Percentiles rank a stretch among this genome's conserved stretches.
Conservation (phyloP, 92 coral and sea anemone species). For the Virgularia gustaviana region DNA sequence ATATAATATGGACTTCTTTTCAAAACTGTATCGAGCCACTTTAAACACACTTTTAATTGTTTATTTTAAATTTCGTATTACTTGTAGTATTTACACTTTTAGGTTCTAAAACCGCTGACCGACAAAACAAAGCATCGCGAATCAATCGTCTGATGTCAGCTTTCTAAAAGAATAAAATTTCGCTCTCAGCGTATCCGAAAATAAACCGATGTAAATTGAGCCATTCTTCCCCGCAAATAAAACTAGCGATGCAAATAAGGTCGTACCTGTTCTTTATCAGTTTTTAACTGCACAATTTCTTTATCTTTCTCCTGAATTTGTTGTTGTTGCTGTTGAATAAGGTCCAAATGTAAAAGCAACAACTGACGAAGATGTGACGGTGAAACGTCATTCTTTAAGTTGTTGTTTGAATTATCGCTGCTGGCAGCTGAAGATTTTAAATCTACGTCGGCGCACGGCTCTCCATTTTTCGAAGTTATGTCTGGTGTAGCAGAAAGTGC, state of each 20-base stretch:
- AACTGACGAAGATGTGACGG: conserved; percentile 87
- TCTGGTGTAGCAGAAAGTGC: conserved; percentile 27
- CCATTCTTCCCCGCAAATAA: conserved; percentile 25
- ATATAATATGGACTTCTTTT: too few relatives aligned
- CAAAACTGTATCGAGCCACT: too few relatives aligned
- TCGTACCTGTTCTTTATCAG: conserved; percentile 94
- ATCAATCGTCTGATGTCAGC: conserved; percentile 45
- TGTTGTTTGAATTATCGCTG: conserved; percentile 66
- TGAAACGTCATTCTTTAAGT: conserved; percentile 75
- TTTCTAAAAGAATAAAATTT: conserved; percentile 12
- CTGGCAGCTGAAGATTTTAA: conserved; percentile 42
- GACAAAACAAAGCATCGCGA: conserved; percentile 57
- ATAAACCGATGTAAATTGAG: not conserved
- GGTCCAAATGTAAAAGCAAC: conserved; percentile 86
- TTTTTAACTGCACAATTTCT: conserved; percentile 77
- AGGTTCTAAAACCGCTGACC: conserved; percentile 99
- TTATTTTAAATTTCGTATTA: too few relatives aligned
- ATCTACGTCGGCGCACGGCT: conserved; percentile 14
- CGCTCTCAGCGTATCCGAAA: not conserved
- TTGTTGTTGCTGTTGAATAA: conserved; percentile 95
- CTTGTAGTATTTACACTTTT: too few relatives aligned
- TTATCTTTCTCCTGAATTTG: conserved; percentile 83
- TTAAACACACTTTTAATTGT: too few relatives aligned
- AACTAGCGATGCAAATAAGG: not conserved
- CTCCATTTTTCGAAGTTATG: conserved; percentile 26